Conservation (phyloP, 2,888 invertebrate genomes). For the Apodemia hepburni region DNA sequence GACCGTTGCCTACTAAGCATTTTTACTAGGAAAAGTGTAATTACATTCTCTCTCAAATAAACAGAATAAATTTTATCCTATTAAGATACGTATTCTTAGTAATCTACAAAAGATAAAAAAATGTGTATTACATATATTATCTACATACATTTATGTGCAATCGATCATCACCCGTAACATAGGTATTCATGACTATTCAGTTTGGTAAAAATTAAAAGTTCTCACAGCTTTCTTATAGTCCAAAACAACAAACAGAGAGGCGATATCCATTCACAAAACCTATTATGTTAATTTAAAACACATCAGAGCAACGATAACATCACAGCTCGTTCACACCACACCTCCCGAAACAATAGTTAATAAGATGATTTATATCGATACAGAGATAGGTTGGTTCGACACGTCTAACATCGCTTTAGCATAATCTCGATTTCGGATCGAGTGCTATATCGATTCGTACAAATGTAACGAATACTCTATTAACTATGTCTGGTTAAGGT, state of each 20-base stretch:
- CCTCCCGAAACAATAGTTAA: constrained; percentile 80
- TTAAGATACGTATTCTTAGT: too few relatives aligned
- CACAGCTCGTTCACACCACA: constrained; percentile 75
- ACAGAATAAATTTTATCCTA: not conserved
- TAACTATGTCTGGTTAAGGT: not conserved
- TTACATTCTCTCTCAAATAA: not conserved
- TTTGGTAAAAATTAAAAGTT: constrained; percentile 19
- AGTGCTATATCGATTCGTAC: constrained; percentile 67
- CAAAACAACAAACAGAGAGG: constrained; percentile 68
- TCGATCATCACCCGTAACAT: not conserved
- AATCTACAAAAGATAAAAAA: too few relatives aligned
- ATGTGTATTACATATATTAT: too few relatives aligned
- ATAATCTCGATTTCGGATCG: constrained; percentile 72
- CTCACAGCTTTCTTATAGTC: constrained; percentile 33
- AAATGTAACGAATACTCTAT: constrained; percentile 49
- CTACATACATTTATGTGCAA: constrained; percentile 13
- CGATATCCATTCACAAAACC: constrained; percentile 78
- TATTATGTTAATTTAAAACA: constrained; percentile 81
- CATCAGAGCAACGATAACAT: constrained; percentile 71
- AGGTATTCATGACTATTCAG: constrained; percentile 7
- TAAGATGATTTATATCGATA: constrained; percentile 79
- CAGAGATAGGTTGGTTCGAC: constrained; percentile 66
- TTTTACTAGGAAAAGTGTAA: too few relatives aligned
- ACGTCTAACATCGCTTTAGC: constrained; percentile 77
- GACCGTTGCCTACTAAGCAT: too few relatives aligned